phyloP scores from a whole-genome alignment of 2,797 vertebrate genomes.

The Linurgus olivaceus region DNA sequence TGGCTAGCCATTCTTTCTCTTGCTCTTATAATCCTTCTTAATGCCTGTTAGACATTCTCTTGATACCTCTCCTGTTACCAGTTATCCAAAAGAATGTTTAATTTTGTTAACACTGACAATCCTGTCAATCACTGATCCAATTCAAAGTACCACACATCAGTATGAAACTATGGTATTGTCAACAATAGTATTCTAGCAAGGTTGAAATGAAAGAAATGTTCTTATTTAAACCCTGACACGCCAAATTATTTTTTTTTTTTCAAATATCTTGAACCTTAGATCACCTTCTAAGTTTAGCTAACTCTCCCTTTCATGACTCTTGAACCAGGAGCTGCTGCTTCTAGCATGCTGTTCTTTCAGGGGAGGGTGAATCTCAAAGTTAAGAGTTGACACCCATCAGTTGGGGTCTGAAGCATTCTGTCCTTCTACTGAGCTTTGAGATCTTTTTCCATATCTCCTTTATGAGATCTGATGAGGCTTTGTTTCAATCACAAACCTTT shows the following conservation, averaged over 20 bases:
- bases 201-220: not conserved
- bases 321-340: not conserved
- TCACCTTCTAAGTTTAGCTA: not conserved
- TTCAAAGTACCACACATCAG: not conserved
- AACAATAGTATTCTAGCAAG: not conserved
- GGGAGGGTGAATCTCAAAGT: not conserved
- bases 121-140: not conserved
- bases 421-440: not conserved
- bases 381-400: not conserved
- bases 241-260: not conserved
- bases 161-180: not conserved
- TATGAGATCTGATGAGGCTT: not conserved
- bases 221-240: not conserved
- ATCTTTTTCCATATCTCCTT: not conserved
- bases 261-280: not conserved
- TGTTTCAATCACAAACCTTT: accelerated
- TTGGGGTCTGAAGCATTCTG: not conserved
- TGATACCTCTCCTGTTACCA: not conserved
- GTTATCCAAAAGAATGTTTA: not conserved
- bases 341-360: not conserved
- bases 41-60: not conserved
- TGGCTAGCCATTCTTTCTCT: not conserved
- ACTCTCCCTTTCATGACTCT: not conserved
- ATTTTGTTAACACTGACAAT: not conserved
- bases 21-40: not conserved